Base-by-base conservation (phyloP, 2,797 vertebrate species). In the Gymnoscopelus braueri region DNA sequence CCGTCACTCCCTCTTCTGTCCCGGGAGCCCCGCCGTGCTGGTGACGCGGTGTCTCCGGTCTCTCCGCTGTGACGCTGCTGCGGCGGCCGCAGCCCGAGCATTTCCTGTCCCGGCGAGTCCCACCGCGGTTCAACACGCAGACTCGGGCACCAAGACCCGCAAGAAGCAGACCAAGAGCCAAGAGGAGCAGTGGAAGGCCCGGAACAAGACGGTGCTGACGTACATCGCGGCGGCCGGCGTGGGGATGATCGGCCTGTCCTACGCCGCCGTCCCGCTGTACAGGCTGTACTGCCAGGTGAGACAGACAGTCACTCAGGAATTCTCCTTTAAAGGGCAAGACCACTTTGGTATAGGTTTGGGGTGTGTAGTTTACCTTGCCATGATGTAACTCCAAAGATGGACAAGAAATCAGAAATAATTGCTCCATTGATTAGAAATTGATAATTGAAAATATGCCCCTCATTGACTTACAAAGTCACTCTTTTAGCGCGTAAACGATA, bases 221-320 rank as follows among this genome's bases (percentile, higher is more conserved):
- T 99, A 98, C 86, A 94, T 98, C 50, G 92, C 92, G 0, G 98
- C 97, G 0, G 93, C 94, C 0, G 96, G 95, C 0, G 94, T 97
- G 73, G 96, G 95, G 29, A 98, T 99, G 97, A 91, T 97, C 67
- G 94, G 97, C 56, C 71, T 96, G 86, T 95, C 97, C 0, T 98
- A 98, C 60, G 97, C 97, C 0, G 92, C 96, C 0, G 97, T 99
- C 78, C 97, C 97, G 2, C 95, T 99, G 0, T 99, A 99, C 85
- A 93, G 96, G 13, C 94, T 99, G 23, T 98, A 98, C 80, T 99
- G 97, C 85, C 97, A 99, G 95, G 97, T 96, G 75, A 87, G 91
- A 35, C 5, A 6, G 32, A 4, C n/a, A n/a, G n/a, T n/a, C n/a
- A n/a, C n/a, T n/a, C n/a, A n/a, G n/a, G n/a, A n/a, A n/a, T n/a